Evolutionary conservation across 2,797 vertebrate species (phyloP).

Genomic region (Syndactyla subalaris): DNA sequence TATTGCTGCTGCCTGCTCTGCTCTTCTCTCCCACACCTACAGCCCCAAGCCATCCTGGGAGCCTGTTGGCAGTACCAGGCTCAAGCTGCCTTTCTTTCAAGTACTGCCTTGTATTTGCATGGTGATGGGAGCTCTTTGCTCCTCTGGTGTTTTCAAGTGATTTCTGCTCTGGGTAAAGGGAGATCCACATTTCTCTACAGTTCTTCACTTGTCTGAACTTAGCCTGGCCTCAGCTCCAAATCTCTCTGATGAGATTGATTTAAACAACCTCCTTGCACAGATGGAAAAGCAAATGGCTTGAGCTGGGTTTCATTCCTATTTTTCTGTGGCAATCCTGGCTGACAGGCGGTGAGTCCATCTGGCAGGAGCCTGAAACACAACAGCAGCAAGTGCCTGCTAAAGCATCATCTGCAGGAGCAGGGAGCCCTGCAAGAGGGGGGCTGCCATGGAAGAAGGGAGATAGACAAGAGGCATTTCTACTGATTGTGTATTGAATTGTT

Average conservation of each 20-base stretch:
- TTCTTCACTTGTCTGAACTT: background rate
- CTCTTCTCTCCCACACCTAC: background rate
- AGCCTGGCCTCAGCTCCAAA: background rate
- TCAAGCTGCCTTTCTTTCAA: background rate
- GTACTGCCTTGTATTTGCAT: background rate
- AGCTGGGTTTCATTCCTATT: background rate
- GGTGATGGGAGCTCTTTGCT: fast-evolving
- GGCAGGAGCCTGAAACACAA: background rate
- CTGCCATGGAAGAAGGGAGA: background rate
- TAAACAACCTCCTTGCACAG: background rate
- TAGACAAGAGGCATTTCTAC: background rate
- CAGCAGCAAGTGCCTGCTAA: background rate
- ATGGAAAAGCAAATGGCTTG: conserved; percentile 52
- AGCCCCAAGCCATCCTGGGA: background rate
- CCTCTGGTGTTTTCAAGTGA: background rate
- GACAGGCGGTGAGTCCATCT: conserved; percentile 36
- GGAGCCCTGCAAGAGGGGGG: background rate
- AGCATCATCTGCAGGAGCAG: background rate
- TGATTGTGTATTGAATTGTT: background rate
- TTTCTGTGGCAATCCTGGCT: background rate
- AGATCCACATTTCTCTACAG: background rate
- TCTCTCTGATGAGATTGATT: background rate
- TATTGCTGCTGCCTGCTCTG: background rate
- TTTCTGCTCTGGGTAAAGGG: background rate
- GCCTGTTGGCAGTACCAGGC: background rate